Evolutionary conservation across 2,888 invertebrate genomes (phyloP), one percentile per base, ranked within the genome.

Genomic region (Erynnis tages): DNA sequence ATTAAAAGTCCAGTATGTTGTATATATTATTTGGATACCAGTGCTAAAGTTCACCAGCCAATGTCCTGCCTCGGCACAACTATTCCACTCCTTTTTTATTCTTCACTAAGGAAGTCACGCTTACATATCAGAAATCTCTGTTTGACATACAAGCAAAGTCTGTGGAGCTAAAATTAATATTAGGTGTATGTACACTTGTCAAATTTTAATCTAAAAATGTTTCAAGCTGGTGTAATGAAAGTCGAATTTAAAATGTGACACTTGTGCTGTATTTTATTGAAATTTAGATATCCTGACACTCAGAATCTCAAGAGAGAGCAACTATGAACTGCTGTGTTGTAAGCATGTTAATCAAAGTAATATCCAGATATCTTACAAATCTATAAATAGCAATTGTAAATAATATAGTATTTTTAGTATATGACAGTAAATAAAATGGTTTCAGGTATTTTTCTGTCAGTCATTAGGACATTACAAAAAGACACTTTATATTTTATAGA

Each of bases 331-430:
- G 17, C 25, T 41, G 10, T 49, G 23, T 11, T 40, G 49, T 40
- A 25, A 49, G 49, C 32, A 49, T 49, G 48, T 25, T 49, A 25
- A 23, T 25, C 4, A 32, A 32, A 49, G 17, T 40, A 40, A 25
- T 40, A 41, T 48, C 35, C 10, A 19, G 30, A 48, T 49, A 41
- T 32, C 32, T 49, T 29, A 17, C 40, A 19, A 25, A 23, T 49
- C 8, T 45, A 45, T 49, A 47, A 37, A 43, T 48, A 54, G 45
- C 27, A 14, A 49, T 45, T 54, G 54, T 54, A 54, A 45, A 54
- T 54, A 54, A 49, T 19, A 44, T 54, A 45, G 49, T 54, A 54
- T 49, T 49, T 54, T 54, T 54, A 45, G 38, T 19, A 37, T 49
- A 45, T 48, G 37, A 40, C 54, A 34, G 25, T 40, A 49, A 43